Base-by-base conservation (phyloP, 53 echinoderm and acorn worm species). In the Luidia sarsii region DNA sequence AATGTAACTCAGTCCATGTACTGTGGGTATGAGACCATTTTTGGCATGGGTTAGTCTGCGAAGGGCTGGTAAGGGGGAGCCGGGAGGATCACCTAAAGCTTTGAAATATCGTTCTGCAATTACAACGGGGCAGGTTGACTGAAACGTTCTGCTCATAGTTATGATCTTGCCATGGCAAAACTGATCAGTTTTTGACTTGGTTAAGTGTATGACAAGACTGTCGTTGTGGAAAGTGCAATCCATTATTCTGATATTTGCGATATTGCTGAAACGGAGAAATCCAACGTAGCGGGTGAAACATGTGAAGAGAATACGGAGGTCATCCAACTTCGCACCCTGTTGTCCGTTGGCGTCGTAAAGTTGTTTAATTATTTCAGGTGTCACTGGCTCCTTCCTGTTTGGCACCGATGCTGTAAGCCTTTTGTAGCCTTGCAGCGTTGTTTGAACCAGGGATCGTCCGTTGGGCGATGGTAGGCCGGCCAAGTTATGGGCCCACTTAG, bases 131-230 rank as follows among this genome's bases (percentile, higher is more conserved):
- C 43, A 39, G n/a, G n/a, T 43, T 23, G 57, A 30, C 4, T 11
- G 30, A 2, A 27, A 14, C 27, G 57, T 57, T 23, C 25, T 57
- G 57, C 27, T 30, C 24, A 57, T 57, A 27, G 29, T 30, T 27
- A 57, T 57, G 57, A 27, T 30, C 29, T 25, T 30, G 14, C 57
- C 57, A 27, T 57, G 57, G 3, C 25, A 14, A 23, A 57, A 69
- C 48, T 69, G 70, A 46, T 69, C 70, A 46, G 45, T 69, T 51
- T 71, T 71, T 71, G 72, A 50, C 32, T 71, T 71, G 7, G 28
- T 71, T 29, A 71, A 5, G 72, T 71, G 32, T 33, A 71, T 71
- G 39, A 53, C 15, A 8, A 71, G 72, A 25, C 72, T 51, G 51
- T 71, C 31, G 1, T 2, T 9, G 11, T 14, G 24, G 27, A 57